Conservation (phyloP, 2,113 vertebrate genomes). For the Narcine bancroftii region DNA sequence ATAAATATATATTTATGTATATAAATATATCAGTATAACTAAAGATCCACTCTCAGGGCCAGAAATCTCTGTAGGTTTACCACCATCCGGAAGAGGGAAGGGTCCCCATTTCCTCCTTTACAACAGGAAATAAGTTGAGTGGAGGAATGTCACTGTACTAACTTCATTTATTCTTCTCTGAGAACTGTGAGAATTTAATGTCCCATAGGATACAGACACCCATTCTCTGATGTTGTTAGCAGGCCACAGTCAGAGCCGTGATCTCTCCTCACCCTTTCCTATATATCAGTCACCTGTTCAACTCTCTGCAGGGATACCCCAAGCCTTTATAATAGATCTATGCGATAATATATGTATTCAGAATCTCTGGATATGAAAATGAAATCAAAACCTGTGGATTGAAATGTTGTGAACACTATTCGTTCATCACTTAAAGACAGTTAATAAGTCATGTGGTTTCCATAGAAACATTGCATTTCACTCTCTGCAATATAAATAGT, state of each 20-base stretch:
- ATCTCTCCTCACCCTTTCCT: not conserved
- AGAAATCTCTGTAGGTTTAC: too few relatives aligned
- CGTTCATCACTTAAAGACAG: not conserved
- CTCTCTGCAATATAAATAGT: constrained; percentile 22
- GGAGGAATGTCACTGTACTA: not conserved
- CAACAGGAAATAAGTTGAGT: too few relatives aligned
- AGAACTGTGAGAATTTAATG: too few relatives aligned
- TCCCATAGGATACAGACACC: not conserved
- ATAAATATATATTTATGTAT: too few relatives aligned
- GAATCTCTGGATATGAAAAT: not conserved
- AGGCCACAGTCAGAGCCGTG: not conserved
- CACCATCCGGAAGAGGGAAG: too few relatives aligned
- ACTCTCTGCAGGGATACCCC: not conserved
- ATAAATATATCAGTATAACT: too few relatives aligned
- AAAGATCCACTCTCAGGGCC: too few relatives aligned
- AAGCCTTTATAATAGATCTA: not conserved
- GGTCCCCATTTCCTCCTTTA: too few relatives aligned
- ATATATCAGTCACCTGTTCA: not conserved
- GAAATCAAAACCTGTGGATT: not conserved
- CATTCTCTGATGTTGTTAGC: not conserved
- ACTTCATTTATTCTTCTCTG: not conserved
- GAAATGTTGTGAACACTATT: not conserved
- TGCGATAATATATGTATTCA: not conserved
- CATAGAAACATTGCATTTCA: not conserved
- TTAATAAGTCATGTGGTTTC: constrained; percentile 1